Evolutionary conservation across 2,888 invertebrate genomes (phyloP).

Genomic region (Sarcophaga caerulescens): DNA sequence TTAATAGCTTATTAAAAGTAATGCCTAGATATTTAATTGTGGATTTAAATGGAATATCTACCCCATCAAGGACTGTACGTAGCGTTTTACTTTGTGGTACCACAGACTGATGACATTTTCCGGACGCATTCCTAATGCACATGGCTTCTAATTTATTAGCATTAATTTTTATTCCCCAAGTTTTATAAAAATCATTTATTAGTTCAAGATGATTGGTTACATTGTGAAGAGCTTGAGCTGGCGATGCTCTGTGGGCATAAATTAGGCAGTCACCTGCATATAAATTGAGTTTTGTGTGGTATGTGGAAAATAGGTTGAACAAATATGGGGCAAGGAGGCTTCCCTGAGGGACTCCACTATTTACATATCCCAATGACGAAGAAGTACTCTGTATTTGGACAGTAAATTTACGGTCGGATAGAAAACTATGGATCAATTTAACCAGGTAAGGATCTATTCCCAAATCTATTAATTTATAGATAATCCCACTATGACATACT

Average conservation of each 20-base stretch:
- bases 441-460: no score
- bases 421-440: no score
- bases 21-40: not conserved
- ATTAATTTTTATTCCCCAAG: not conserved
- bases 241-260: not conserved
- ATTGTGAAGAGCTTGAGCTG: not conserved
- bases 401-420: no score
- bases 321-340: not conserved
- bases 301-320: not conserved
- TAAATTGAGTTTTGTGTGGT: no score
- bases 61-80: no score
- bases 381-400: not conserved
- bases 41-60: not conserved
- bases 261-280: no score
- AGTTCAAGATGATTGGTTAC: not conserved
- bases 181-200: not conserved
- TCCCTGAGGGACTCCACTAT: not conserved
- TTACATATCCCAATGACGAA: not conserved
- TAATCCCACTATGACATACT: no score
- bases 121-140: no score
- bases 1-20: not conserved
- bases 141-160: no score
- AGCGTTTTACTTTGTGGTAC: no score
- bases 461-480: no score
- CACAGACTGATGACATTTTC: no score